Evolutionary conservation across 2,888 invertebrate genomes (phyloP), one percentile per base, ranked within the genome.

Genomic region (Desoria tigrina): DNA sequence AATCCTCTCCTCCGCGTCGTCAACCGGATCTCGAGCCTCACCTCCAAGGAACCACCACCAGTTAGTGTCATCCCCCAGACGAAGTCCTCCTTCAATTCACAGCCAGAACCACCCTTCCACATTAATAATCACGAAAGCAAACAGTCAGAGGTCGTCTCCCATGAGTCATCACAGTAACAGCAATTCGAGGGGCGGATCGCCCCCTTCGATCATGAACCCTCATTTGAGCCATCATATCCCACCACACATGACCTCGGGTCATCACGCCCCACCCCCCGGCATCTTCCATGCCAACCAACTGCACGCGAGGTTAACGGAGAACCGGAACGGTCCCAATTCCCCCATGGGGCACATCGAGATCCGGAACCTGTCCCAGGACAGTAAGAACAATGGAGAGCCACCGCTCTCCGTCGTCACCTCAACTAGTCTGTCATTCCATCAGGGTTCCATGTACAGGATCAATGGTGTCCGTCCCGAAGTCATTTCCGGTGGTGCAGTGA

Each of bases 381-480:
- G 16, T 4, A 51, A 51, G 7, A 18, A 18, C 14, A 63, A 65
- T 28, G 64, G 64, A 42, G 68, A 54, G 24, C 74, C 72, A 18
- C 74, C 74, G 26, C 65, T 73, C 45, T 74, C 76, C 9, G 76
- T 76, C 39, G 74, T 76, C 50, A 76, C 76, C 26, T 74, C 76
- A 58, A 76, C 76, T 68, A 76, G 76, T 74, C 76, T 76, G 67
- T 76, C 76, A 76, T 76, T 76, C 76, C 76, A 74, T 54, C 76
- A 76, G 66, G 71, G 73, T 66, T 74, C 74, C 37, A 68, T 71
- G 71, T 76, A 74, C 61, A 65, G 89, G 74, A 88, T 89, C 72
- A 90, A 90, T 79, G 90, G 90, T 71, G 88, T 88, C 66, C 89
- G 90, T 77, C 89, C 90, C n/a, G 90, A 91, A 80, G 85, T 91